Evolutionary conservation across 2,888 invertebrate species (phyloP).

Genomic region (Polyploca ridens): DNA sequence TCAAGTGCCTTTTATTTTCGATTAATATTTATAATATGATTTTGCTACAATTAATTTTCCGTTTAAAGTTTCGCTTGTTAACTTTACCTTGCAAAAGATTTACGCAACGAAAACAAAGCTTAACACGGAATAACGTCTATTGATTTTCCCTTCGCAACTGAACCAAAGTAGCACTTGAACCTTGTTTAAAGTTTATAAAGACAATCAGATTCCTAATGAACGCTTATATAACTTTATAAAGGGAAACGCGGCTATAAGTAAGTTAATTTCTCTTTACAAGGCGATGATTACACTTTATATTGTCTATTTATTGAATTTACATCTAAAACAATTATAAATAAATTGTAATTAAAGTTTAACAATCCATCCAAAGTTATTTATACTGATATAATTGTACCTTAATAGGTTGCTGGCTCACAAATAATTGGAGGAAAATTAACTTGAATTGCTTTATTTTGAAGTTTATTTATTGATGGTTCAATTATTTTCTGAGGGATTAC

Average conservation of each 20-base stretch:
- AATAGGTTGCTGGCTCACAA: not conserved
- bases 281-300: constrained; percentile 32
- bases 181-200: constrained; percentile 16
- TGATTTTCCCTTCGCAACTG: not conserved
- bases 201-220: constrained; percentile 32
- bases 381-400: not conserved
- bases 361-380: not conserved
- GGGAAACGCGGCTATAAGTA: constrained; percentile 23
- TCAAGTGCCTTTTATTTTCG: no score
- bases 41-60: no score
- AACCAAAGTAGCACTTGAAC: not conserved
- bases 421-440: not conserved
- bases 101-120: no score
- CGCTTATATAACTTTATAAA: constrained; percentile 29
- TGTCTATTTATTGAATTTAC: constrained; percentile 30
- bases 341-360: not conserved
- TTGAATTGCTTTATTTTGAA: not conserved
- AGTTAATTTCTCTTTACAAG: constrained; percentile 39
- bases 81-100: not conserved
- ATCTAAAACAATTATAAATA: constrained; percentile 28
- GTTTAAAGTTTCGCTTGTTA: not conserved
- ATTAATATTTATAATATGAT: no score
- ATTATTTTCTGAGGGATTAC: not conserved
- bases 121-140: not conserved
- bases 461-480: not conserved